These are phyloP conservation scores for Harpagifer antarcticus DNA, from an alignment of 2,797 vertebrate genomes.

Conservation along the genomic window DNA sequence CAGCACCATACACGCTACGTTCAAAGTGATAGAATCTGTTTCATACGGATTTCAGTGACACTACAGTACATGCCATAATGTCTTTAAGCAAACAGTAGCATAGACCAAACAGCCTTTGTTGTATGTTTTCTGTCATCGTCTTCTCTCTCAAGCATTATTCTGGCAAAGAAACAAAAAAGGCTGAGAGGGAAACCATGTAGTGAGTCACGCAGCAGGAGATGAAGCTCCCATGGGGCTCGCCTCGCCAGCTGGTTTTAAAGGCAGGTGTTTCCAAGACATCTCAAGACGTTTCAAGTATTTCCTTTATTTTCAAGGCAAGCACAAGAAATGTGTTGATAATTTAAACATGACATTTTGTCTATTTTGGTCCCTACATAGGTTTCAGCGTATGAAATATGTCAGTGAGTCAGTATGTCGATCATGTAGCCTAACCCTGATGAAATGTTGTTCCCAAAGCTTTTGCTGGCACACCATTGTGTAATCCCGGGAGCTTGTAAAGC, in stretches of 20 bases:
- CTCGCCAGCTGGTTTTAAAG: conserved; percentile 43
- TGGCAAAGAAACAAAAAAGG: conserved; percentile 30
- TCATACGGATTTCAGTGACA: conserved; percentile 35
- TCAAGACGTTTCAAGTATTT: conserved; percentile 24
- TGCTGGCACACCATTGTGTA: conserved; percentile 9
- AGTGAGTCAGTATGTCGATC: conserved; percentile 34
- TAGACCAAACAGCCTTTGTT: conserved; percentile 42
- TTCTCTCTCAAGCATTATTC: conserved; percentile 45
- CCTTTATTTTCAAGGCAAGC: conserved; percentile 14
- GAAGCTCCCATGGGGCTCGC: conserved; percentile 52
- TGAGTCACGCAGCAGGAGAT: conserved; percentile 54
- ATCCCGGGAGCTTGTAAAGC: conserved; percentile 1
- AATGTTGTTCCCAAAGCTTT: conserved; percentile 16
- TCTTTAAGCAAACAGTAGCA: conserved; percentile 39
- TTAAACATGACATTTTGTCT: conserved; percentile 20
- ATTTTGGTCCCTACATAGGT: conserved; percentile 35
- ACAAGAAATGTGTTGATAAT: conserved; percentile 41
- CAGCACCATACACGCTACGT: conserved; percentile 22
- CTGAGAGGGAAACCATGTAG: conserved; percentile 67
- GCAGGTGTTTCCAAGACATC: conserved; percentile 55
- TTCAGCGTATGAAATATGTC: conserved; percentile 24
- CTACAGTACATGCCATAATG: conserved; percentile 17
- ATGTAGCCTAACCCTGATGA: conserved; percentile 18
- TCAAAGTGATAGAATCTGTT: conserved; percentile 8
- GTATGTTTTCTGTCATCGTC: conserved; percentile 43